Evolutionary conservation across 2,888 invertebrate genomes (phyloP).

Genomic region (Eudasyphora cyanicolor): DNA sequence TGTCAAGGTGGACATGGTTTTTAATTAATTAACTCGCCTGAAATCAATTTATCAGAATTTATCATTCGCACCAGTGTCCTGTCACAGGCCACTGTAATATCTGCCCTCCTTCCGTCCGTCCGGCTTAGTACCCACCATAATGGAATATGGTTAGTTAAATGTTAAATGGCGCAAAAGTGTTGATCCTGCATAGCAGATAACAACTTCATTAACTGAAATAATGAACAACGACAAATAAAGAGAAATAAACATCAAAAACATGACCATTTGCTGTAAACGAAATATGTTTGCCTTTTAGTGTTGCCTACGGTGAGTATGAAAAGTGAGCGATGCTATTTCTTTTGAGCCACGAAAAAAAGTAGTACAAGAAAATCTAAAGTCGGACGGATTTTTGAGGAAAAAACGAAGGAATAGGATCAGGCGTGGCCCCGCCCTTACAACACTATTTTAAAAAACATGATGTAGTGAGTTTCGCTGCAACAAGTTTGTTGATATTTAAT

Average conservation of each 20-base stretch:
- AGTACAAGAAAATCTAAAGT: too few relatives aligned
- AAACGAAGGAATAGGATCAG: too few relatives aligned
- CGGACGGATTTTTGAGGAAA: too few relatives aligned
- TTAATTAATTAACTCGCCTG: slow-evolving; percentile 67
- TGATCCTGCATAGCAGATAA: slow-evolving; percentile 68
- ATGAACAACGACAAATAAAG: slow-evolving; percentile 47
- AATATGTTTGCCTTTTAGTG: slow-evolving; percentile 39
- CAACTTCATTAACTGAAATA: slow-evolving; percentile 68
- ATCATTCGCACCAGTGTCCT: slow-evolving; percentile 68
- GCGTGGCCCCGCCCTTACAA: too few relatives aligned
- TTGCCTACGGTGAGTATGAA: too few relatives aligned
- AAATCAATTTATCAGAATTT: slow-evolving; percentile 69
- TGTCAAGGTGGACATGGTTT: slow-evolving; percentile 62
- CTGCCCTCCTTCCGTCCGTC: neutral
- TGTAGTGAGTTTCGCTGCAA: too few relatives aligned
- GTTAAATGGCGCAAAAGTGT: slow-evolving; percentile 64
- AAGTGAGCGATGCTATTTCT: too few relatives aligned
- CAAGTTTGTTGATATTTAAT: too few relatives aligned
- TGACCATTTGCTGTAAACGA: slow-evolving; percentile 32
- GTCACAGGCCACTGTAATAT: slow-evolving; percentile 64
- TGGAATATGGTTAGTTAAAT: slow-evolving; percentile 38
- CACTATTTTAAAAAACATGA: too few relatives aligned
- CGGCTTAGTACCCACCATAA: neutral
- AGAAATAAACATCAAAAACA: slow-evolving; percentile 66
- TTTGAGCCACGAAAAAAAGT: too few relatives aligned